Percentiles rank a stretch among this genome's conserved stretches.
Evolutionary conservation across 2,888 invertebrate genomes (phyloP).

Genomic region (Epirrhoe alternata): DNA sequence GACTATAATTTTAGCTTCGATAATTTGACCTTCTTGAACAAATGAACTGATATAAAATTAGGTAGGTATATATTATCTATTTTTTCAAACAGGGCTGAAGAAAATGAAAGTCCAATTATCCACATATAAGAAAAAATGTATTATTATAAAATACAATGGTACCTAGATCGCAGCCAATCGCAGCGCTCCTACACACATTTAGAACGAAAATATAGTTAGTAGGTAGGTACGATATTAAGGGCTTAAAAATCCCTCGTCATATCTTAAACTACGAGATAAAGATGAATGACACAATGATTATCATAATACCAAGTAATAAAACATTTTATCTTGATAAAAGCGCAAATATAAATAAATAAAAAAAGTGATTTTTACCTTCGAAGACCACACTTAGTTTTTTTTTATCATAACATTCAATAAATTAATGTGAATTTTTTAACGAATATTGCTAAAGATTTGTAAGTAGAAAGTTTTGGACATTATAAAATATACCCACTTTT

Average conservation of each 20-base stretch:
- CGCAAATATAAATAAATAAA: no score
- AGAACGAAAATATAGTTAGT: constrained; percentile 26
- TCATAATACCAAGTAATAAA: neutral
- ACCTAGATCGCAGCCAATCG: constrained; percentile 53
- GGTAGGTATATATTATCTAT: no score
- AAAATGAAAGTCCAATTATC: constrained; percentile 53
- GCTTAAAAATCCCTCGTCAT: constrained; percentile 1
- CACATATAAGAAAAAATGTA: constrained; percentile 83
- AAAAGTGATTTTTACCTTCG: no score
- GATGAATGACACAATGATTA: constrained; percentile 10
- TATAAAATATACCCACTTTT: no score
- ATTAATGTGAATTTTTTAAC: no score
- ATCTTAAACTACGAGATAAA: constrained; percentile 21
- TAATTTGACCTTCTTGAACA: no score
- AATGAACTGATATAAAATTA: no score
- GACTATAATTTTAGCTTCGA: no score
- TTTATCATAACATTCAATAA: no score
- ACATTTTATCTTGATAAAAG: neutral
- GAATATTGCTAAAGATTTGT: no score
- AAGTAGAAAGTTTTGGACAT: no score
- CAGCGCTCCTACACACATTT: constrained; percentile 23
- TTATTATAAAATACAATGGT: constrained; percentile 80
- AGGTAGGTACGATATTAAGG: constrained; percentile 16
- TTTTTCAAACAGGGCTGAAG: neutral
- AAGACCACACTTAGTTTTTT: no score